These are phyloP conservation scores for Tetrapedia diversipes DNA, from an alignment of 2,888 invertebrate species.

Conservation along the genomic window DNA sequence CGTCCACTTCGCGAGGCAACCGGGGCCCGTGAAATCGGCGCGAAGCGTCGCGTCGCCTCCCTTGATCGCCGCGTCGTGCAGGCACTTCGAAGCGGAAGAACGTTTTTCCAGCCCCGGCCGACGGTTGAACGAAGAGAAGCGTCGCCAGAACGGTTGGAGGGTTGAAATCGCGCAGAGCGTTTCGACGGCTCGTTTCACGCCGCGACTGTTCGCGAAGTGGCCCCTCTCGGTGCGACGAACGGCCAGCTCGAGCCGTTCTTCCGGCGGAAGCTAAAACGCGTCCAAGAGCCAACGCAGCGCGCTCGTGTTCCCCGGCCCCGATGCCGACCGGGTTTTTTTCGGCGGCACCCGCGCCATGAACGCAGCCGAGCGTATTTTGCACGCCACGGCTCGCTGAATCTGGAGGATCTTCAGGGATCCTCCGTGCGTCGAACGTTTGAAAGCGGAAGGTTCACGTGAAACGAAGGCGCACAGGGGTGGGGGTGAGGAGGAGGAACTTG, in stretches of 20 bases:
- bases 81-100: constrained; percentile 50
- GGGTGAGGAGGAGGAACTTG: no score
- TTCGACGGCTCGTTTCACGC: constrained; percentile 68
- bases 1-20: constrained; percentile 16
- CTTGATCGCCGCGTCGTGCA: constrained; percentile 48
- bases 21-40: constrained; percentile 42
- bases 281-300: constrained; percentile 22
- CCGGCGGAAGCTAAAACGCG: constrained; percentile 44
- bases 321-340: constrained; percentile 12
- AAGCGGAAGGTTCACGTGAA: no score
- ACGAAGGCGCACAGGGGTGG: no score
- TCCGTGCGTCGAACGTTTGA: constrained; percentile 18
- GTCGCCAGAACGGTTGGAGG: no score
- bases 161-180: constrained; percentile 41
- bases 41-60: constrained; percentile 17
- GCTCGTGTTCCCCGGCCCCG: background rate
- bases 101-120: constrained; percentile 44
- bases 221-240: constrained; percentile 62
- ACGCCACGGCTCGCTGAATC: constrained; percentile 2
- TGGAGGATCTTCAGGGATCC: background rate
- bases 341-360: constrained; percentile 3
- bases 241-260: constrained; percentile 46
- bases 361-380: constrained; percentile 41
- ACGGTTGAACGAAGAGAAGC: background rate
- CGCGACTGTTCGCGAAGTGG: constrained; percentile 74